phyloP scores from a whole-genome alignment of 1,140 invertebrate genomes.

The Conus ventricosus region DNA sequence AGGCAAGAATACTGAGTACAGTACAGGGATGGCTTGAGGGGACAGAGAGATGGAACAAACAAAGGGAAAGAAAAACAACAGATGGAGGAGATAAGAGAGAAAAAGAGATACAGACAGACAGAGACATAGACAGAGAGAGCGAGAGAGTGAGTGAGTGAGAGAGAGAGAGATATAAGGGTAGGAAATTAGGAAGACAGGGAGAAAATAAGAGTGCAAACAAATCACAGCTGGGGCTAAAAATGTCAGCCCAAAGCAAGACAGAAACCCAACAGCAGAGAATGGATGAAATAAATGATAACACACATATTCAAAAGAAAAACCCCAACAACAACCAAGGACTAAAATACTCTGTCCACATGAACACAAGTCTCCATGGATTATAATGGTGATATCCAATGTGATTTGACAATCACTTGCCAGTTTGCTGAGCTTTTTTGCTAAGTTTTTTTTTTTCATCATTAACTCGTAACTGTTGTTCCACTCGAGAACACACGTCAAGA shows the following conservation, averaged over 20 bases:
- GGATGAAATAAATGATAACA: slow-evolving; percentile 17
- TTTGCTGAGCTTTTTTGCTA: too few species aligned
- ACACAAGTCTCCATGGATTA: not conserved
- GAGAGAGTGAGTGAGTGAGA: too few species aligned
- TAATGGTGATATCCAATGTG: too few species aligned
- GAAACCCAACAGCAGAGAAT: slow-evolving; percentile 33
- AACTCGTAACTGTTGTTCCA: too few species aligned
- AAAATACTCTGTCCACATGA: not conserved
- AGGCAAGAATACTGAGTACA: slow-evolving; percentile 30
- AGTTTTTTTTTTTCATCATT: too few species aligned
- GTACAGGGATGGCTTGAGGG: slow-evolving; percentile 13
- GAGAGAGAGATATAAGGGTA: too few species aligned
- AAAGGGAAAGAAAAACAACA: not conserved
- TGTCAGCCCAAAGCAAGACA: not conserved
- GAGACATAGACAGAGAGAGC: too few species aligned
- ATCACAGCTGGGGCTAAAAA: not conserved
- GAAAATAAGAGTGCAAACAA: not conserved
- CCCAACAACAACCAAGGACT: not conserved
- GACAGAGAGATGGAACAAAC: slow-evolving; percentile 25
- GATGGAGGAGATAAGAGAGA: too few species aligned
- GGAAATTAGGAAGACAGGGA: too few species aligned
- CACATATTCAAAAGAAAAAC: slow-evolving; percentile 28
- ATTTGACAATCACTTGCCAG: too few species aligned
- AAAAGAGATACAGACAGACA: too few species aligned
- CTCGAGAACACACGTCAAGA: too few species aligned